phyloP scores from a whole-genome alignment of 2,113 vertebrate genomes.

The Arizona elegans region DNA sequence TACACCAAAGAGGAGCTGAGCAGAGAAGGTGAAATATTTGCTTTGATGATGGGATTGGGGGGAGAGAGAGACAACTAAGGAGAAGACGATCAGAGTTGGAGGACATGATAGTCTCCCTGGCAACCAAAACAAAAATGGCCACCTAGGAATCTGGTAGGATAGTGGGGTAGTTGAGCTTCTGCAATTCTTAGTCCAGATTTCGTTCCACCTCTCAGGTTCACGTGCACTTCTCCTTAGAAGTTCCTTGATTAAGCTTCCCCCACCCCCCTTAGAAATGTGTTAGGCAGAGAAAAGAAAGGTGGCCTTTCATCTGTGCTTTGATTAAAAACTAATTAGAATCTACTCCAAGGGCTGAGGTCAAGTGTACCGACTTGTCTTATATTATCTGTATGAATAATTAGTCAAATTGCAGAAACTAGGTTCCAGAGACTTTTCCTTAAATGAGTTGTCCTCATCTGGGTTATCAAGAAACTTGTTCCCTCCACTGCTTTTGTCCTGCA shows the following conservation, averaged over 20 bases:
- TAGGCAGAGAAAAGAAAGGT: neutral
- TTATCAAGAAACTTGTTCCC: constrained; percentile 1
- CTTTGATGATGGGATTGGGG: no score
- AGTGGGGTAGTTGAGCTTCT: neutral
- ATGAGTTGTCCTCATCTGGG: constrained; percentile 29
- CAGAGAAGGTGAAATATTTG: neutral
- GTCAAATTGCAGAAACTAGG: constrained; percentile 14
- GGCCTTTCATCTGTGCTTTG: neutral
- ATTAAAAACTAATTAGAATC: neutral
- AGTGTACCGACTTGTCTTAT: neutral
- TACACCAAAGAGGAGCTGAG: neutral
- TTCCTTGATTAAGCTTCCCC: neutral
- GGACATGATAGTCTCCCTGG: neutral
- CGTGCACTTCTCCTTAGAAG: no score
- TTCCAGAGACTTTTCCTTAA: constrained; percentile 16
- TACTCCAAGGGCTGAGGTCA: neutral
- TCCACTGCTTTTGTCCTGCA: constrained; percentile 59
- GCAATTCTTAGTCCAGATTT: neutral
- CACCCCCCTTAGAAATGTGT: neutral
- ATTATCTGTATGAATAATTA: constrained; percentile 25
- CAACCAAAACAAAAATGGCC: neutral
- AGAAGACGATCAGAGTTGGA: neutral
- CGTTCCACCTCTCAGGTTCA: no score
- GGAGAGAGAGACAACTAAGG: neutral
- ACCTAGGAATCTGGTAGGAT: no score